Conservation (phyloP, 1,140 invertebrate species). For the Megathymus violae region DNA sequence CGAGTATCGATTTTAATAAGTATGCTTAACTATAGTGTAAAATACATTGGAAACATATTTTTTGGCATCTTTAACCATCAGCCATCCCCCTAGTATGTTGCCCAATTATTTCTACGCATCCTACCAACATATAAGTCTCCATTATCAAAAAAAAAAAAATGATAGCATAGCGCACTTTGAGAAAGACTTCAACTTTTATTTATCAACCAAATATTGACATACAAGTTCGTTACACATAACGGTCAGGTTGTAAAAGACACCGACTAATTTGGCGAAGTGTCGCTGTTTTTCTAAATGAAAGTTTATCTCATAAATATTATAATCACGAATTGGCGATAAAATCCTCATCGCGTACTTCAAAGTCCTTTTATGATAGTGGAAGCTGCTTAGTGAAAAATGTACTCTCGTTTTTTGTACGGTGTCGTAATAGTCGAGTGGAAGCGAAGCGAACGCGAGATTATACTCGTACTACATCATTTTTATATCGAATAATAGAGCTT, state of each 20-base stretch:
- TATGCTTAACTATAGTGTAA: no score
- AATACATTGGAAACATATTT: no score
- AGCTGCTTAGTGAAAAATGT: constrained; percentile 24
- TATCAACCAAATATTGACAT: constrained; percentile 35
- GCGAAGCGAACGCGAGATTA: no score
- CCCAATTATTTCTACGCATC: no score
- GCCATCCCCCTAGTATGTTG: no score
- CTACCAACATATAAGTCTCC: no score
- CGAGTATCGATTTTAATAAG: no score
- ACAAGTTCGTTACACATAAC: constrained; percentile 13
- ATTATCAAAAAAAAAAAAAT: no score
- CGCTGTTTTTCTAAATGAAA: constrained; percentile 46
- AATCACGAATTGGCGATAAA: constrained; percentile 41
- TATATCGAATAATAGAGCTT: no score
- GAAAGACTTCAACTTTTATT: constrained; percentile 30
- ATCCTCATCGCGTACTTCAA: constrained; percentile 40
- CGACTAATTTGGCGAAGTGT: constrained; percentile 41
- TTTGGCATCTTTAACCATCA: no score
- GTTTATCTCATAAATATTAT: constrained; percentile 49
- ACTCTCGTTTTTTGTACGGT: constrained; percentile 24
- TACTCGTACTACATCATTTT: no score
- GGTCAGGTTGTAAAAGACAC: constrained; percentile 33
- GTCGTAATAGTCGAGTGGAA: constrained; percentile 17
- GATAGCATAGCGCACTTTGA: no score
- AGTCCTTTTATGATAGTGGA: constrained; percentile 14